Percentiles rank a stretch among this genome's conserved stretches.
Evolutionary conservation across 2,888 invertebrate species (phyloP).

Genomic region (Spisula solida): DNA sequence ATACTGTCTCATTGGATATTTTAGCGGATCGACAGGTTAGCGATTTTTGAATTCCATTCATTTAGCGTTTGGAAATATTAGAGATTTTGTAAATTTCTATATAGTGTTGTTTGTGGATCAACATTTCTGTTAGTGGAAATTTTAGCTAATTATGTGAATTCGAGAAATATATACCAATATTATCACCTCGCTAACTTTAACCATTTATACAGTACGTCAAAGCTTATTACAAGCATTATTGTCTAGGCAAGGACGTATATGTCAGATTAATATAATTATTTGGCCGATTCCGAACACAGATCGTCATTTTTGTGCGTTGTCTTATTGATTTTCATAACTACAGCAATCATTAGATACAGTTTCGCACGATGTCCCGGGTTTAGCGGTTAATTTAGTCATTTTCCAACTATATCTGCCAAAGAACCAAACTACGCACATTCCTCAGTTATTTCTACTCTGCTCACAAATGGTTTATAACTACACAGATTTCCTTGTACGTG

Average conservation of each 20-base stretch:
- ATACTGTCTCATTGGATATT: neutral
- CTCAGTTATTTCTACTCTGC: neutral
- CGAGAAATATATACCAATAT: too few species aligned
- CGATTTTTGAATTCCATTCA: too few species aligned
- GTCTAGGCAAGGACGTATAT: constrained; percentile 1
- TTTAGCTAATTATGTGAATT: too few species aligned
- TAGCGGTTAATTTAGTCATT: neutral
- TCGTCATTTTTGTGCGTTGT: constrained; percentile 24
- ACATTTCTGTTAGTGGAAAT: too few species aligned
- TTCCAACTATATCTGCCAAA: constrained; percentile 7
- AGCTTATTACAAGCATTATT: constrained; percentile 2
- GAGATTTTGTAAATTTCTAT: too few species aligned
- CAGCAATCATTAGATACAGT: neutral
- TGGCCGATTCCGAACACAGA: neutral
- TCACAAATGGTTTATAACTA: neutral
- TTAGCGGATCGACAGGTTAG: too few species aligned
- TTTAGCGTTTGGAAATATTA: too few species aligned
- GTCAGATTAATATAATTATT: constrained; percentile 24
- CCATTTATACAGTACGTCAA: neutral
- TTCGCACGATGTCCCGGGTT: neutral
- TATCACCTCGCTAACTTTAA: too few species aligned
- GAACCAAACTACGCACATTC: neutral
- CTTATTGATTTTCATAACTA: constrained; percentile 22
- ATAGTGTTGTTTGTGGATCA: too few species aligned
- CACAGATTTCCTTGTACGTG: neutral